Conservation (phyloP, 2,888 invertebrate species). For the Tholera decimalis region DNA sequence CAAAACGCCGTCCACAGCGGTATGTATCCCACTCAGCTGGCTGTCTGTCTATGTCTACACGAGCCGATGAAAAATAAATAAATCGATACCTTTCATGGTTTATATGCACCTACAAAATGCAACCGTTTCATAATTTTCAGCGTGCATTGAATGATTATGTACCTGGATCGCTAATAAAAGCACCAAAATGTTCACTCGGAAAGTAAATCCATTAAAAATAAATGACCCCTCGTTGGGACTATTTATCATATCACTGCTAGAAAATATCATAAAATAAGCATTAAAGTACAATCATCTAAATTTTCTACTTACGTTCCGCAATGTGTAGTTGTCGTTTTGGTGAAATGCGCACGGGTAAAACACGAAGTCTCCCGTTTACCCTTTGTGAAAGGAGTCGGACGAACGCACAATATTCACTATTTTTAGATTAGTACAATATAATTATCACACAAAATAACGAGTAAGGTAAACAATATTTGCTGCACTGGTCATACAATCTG, state of each 20-base stretch:
- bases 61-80: conserved; percentile 37
- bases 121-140: conserved; percentile 9
- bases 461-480: conserved; percentile 58
- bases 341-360: conserved; percentile 74
- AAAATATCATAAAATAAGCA: conserved; percentile 8
- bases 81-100: conserved; percentile 29
- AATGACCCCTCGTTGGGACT: neutral
- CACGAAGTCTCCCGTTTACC: conserved; percentile 74
- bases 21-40: conserved; percentile 48
- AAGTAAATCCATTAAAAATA: conserved; percentile 25
- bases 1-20: neutral
- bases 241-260: neutral
- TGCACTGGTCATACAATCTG: conserved; percentile 73
- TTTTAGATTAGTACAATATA: conserved; percentile 36
- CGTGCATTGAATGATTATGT: conserved; percentile 4
- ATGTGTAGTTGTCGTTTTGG: conserved; percentile 62
- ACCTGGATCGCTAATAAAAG: conserved; percentile 23
- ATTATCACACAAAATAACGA: conserved; percentile 53
- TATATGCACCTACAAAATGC: conserved; percentile 1
- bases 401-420: conserved; percentile 72
- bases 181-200: conserved; percentile 9
- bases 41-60: conserved; percentile 1
- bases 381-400: conserved; percentile 85
- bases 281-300: conserved; percentile 3
- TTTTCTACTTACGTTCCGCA: conserved; percentile 75